Evolutionary conservation across 2,113 vertebrate genomes (phyloP).

Genomic region (Manacus vitellinus): DNA sequence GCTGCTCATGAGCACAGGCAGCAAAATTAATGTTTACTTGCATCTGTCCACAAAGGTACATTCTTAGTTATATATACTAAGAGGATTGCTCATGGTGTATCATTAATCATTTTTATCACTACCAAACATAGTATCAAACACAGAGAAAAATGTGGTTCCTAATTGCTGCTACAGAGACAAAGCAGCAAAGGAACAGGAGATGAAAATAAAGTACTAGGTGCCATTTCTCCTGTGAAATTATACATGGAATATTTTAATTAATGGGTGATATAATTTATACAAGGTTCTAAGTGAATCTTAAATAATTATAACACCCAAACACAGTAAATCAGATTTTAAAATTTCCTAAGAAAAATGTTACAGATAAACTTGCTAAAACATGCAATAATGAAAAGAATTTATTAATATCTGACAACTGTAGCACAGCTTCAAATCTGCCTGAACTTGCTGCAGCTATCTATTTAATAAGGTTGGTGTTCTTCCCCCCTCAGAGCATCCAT

Average conservation of each 20-base stretch:
- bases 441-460: not conserved
- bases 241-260: not conserved
- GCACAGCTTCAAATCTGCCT: not conserved
- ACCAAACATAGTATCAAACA: constrained; percentile 23
- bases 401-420: not conserved
- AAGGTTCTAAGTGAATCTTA: not conserved
- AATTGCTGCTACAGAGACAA: constrained; percentile 46
- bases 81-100: not conserved
- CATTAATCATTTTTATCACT: constrained; percentile 39
- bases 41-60: not conserved
- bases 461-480: not conserved
- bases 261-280: not conserved
- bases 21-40: constrained; percentile 18
- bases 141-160: not conserved
- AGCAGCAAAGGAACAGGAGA: not conserved
- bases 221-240: constrained; percentile 12
- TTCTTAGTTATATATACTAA: constrained; percentile 3
- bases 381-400: not conserved
- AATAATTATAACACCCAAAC: not conserved
- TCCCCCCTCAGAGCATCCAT: not conserved
- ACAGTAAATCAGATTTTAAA: not conserved
- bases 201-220: constrained; percentile 26
- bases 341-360: not conserved
- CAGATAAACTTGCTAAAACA: constrained; percentile 1
- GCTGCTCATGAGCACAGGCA: not conserved